Conservation (phyloP, 23 tunicate species). For the Oikopleura vanhoeffeni region DNA sequence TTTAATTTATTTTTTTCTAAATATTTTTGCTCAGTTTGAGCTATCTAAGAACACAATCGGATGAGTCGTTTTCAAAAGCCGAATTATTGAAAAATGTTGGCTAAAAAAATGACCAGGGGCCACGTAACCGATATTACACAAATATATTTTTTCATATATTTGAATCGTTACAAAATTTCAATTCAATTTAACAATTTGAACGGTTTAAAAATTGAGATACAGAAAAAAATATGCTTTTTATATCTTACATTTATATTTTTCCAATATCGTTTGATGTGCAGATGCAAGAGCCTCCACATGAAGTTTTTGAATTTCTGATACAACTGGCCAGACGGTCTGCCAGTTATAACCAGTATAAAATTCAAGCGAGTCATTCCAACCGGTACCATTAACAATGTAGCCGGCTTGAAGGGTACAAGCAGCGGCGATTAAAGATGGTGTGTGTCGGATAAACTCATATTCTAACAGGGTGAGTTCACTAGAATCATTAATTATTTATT, state of each 20-base stretch:
- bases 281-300: background rate
- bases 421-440: slow-evolving; percentile 60
- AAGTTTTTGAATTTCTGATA: background rate
- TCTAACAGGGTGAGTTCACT: slow-evolving; percentile 61
- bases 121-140: too few species aligned
- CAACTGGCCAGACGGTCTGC: background rate
- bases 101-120: too few species aligned
- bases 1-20: too few species aligned
- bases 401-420: slow-evolving; percentile 49
- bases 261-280: background rate
- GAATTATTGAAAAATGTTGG: too few species aligned
- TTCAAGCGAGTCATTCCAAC: slow-evolving; percentile 25
- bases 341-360: background rate
- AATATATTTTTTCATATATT: too few species aligned
- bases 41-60: too few species aligned
- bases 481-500: too few species aligned
- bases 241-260: background rate
- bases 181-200: too few species aligned
- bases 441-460: slow-evolving; percentile 31
- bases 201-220: too few species aligned
- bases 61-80: too few species aligned
- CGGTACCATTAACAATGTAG: slow-evolving; percentile 47
- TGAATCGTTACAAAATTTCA: too few species aligned
- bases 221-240: background rate
- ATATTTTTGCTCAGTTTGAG: too few species aligned